Base-by-base conservation (phyloP, 2,888 invertebrate genomes). In the Pachliopta kotzebuea region DNA sequence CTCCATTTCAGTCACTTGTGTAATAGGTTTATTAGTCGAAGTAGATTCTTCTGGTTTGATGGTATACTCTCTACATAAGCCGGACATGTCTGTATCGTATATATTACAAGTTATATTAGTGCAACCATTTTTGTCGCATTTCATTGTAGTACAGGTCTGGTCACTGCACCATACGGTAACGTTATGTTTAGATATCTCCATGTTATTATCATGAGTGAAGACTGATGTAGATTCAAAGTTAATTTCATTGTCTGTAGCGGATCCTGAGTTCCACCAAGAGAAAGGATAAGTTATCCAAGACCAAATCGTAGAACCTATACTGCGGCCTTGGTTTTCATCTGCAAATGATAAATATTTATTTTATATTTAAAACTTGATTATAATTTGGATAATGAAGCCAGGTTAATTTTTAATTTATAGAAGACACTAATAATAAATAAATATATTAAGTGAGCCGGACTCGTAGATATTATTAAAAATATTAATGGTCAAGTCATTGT, bases 161-260 rank as follows among this genome's bases (percentile, higher is more conserved):
- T 91, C 90, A 73, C 89, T 86, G 72, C 92, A 92, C 85, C 83
- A 86, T 17, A 91, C 82, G 2, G 88, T 86, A 2, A 90, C 82
- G 69, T 88, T 90, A 49, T 79, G 83, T 59, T 76, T 84, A 7
- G 77, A 80, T 31, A 89, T 76, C 67, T 84, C 82, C 66, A 84
- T 76, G 66, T 76, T 74, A 49, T 82, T 80, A 56, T 76, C 75
- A 6, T 71, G 64, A 23, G 67, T 68, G 45, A 62, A 70, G 37
- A 59, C 37, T 17, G 66, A 56, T 11, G 79, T 73, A 1, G 85
- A 71, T 57, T 74, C 78, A 52, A 76, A 69, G 9, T 82, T 72
- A 52, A 76, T 78, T 56, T 80, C 78, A 37, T 70, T 74, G 54
- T 80, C 80, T 4, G 70, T 62, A 11, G 69, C 58, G 53, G 76